Percentiles rank a stretch among this genome's conserved stretches.
phyloP scores from a whole-genome alignment of 2,888 invertebrate genomes.

The Drosophila peninsularis region DNA sequence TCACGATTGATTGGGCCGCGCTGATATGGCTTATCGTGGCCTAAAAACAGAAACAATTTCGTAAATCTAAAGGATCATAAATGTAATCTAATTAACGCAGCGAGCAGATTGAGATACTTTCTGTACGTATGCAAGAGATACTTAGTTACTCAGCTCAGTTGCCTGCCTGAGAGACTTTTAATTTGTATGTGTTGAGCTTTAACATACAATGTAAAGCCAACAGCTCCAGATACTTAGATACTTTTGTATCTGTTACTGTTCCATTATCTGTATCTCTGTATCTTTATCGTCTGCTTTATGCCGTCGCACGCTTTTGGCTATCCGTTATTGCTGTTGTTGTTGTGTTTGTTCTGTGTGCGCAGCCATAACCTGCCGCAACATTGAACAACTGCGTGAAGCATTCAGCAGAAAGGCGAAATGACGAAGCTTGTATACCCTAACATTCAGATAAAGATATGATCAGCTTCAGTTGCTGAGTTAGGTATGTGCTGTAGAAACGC shows the following conservation, averaged over 20 bases:
- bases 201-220: neutral
- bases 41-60: slow-evolving; percentile 31
- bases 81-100: slow-evolving; percentile 11
- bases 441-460: neutral
- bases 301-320: slow-evolving; percentile 66
- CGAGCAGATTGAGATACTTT: slow-evolving; percentile 18
- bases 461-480: neutral
- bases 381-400: slow-evolving; percentile 45
- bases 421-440: slow-evolving; percentile 34
- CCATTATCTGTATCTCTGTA: slow-evolving; percentile 9
- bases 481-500: neutral
- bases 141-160: neutral
- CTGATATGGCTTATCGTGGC: slow-evolving; percentile 35
- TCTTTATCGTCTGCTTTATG: slow-evolving; percentile 37
- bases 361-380: slow-evolving; percentile 77
- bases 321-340: slow-evolving; percentile 32
- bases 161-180: neutral
- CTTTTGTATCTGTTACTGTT: slow-evolving; percentile 19
- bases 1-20: slow-evolving; percentile 42
- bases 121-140: neutral
- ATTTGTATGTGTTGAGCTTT: neutral
- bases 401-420: slow-evolving; percentile 1
- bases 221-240: slow-evolving; percentile 33
- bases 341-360: slow-evolving; percentile 35
- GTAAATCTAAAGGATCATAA: slow-evolving; percentile 32